Base-by-base conservation (phyloP, 2,888 invertebrate genomes). In the Calameuta idolon region DNA sequence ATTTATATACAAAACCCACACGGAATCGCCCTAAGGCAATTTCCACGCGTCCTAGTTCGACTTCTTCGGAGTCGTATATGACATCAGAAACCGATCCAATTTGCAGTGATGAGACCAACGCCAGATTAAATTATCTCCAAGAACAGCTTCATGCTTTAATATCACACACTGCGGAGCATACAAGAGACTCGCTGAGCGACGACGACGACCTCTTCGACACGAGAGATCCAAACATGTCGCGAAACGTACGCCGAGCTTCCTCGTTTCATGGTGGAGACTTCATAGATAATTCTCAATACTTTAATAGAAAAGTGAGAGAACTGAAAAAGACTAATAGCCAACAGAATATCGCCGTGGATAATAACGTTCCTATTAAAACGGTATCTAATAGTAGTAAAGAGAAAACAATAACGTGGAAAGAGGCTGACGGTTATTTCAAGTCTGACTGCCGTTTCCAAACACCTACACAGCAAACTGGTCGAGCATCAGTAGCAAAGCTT, bases 401-500 rank as follows among this genome's bases (percentile, higher is more conserved):
- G 34, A 86, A 84, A 69, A 79, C 79, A 5, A 84, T 85, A 33
- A 83, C 93, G 81, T 94, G 94, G 92, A 93, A 93, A 77, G 94
- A 93, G 81, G 94, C 94, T 0, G 93, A 93, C 12, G 92, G 93
- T 34, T 94, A 93, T 86, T 93, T 93, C 76, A 92, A 93, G 81
- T 93, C 92, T 23, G 93, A 93, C 3, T 92, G 93, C 80, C 84
- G 92, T 35, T 92, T 92, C n/a, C 90, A 88, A 1, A 87, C 88
- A 1, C 86, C 89, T 23, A 89, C 91, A 71, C 92, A 92, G 76
- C 92, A 92, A 75, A 94, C 93, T 35, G 94, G 95, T 1, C 93
- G 96, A 79, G 95, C 95, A 0, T 96, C 96, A 0, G 94, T 96
- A 15, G 95, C 95, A 33, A 94, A 95, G 85, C 88, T 96, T 40